These are phyloP conservation scores for Camponotus pennsylvanicus DNA, from an alignment of 1,140 invertebrate genomes.

Conservation along the genomic window DNA sequence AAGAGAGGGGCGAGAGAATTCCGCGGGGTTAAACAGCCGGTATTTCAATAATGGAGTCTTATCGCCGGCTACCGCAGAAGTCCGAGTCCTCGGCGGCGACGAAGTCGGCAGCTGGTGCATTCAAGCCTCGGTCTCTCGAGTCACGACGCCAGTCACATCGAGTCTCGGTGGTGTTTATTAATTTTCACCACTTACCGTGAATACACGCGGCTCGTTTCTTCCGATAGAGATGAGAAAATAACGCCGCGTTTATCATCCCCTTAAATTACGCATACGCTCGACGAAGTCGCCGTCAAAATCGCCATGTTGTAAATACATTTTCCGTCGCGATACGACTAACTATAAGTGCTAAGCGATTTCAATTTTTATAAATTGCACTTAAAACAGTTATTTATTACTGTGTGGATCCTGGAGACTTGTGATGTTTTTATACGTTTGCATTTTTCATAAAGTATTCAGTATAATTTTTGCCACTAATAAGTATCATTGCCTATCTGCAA, in stretches of 20 bases:
- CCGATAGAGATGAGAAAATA: constrained; percentile 71
- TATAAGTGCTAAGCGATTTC: not conserved
- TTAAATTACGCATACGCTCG: constrained; percentile 34
- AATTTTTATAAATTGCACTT: not conserved
- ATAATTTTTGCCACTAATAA: not conserved
- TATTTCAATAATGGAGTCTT: constrained; percentile 80
- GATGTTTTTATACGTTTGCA: not conserved
- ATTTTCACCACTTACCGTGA: constrained; percentile 75
- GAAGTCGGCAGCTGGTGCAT: constrained; percentile 2
- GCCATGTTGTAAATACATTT: constrained; percentile 61
- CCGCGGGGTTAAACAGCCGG: constrained; percentile 73
- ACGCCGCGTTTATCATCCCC: constrained; percentile 19
- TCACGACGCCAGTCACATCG: not conserved
- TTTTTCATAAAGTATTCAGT: not conserved
- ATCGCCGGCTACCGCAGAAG: constrained; percentile 77
- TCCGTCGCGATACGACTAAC: constrained; percentile 55
- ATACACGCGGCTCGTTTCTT: constrained; percentile 68
- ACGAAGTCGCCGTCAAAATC: constrained; percentile 47
- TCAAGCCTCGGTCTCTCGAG: constrained; percentile 9
- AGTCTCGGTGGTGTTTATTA: constrained; percentile 72
- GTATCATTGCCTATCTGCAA: not conserved
- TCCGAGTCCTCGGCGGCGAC: constrained; percentile 52
- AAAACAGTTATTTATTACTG: not conserved
- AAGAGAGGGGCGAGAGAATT: constrained; percentile 41
- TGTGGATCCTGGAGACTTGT: not conserved